Conservation (phyloP, 2,797 vertebrate species). For the Echiichthys vipera region DNA sequence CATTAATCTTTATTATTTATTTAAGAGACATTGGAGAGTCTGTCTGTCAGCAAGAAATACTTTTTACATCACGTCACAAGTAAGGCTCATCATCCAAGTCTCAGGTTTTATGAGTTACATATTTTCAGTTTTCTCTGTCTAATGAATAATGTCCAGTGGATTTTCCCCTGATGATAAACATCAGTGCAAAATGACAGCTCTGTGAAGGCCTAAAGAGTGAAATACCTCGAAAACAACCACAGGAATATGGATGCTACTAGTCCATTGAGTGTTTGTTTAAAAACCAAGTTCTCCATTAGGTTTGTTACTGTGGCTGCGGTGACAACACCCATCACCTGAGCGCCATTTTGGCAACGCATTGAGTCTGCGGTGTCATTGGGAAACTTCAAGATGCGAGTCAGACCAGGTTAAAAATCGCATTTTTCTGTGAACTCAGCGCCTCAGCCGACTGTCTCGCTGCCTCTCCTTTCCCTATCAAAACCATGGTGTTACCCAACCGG, state of each 20-base stretch:
- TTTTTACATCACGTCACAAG: no score
- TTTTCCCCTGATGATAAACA: background rate
- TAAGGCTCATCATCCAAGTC: no score
- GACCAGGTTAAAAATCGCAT: constrained; percentile 40
- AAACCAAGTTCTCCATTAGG: background rate
- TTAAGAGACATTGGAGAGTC: no score
- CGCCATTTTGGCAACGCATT: background rate
- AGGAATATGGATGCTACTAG: fast-evolving
- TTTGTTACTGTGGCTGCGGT: background rate
- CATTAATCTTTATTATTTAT: no score
- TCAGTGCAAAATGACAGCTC: background rate
- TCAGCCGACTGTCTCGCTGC: constrained; percentile 51
- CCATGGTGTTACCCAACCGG: constrained; percentile 60
- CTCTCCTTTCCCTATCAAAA: constrained; percentile 78
- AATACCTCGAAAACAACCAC: background rate
- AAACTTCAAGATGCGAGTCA: constrained; percentile 45
- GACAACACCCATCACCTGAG: background rate
- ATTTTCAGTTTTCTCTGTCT: no score
- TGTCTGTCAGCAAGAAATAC: no score
- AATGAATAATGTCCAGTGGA: no score
- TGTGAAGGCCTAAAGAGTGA: no score
- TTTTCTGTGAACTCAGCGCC: constrained; percentile 35
- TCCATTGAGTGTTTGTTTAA: background rate
- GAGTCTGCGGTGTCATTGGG: constrained; percentile 42
- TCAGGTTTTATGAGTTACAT: no score